Evolutionary conservation across 2,797 vertebrate species (phyloP).

Genomic region (Octomys mimax): DNA sequence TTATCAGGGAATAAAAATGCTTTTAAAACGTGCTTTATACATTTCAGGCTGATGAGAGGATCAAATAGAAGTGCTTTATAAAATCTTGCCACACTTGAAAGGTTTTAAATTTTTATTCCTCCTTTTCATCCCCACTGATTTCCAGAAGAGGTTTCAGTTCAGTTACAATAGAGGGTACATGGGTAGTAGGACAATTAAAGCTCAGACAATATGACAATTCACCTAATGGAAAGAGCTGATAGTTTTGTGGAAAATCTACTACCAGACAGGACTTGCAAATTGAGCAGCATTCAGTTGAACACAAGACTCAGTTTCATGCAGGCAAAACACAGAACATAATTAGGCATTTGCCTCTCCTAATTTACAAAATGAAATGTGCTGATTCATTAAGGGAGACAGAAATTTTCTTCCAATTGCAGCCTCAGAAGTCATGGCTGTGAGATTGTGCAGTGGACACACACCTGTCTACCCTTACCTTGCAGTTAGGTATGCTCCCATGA

Average conservation of each 20-base stretch:
- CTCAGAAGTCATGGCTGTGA: neutral
- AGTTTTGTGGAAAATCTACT: slow-evolving; percentile 43
- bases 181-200: neutral
- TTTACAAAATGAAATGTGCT: slow-evolving; percentile 2
- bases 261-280: no score
- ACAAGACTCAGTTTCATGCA: slow-evolving; percentile 42
- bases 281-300: neutral
- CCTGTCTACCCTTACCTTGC: neutral
- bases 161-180: neutral
- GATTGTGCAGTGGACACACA: neutral
- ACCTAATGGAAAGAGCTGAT: slow-evolving; percentile 38
- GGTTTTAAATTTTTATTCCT: slow-evolving; percentile 12
- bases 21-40: neutral
- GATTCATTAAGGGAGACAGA: neutral
- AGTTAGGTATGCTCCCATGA: neutral
- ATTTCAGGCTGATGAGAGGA: slow-evolving; percentile 16
- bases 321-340: slow-evolving; percentile 27
- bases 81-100: slow-evolving; percentile 13
- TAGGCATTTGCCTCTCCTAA: neutral
- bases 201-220: slow-evolving; percentile 45
- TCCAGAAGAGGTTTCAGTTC: slow-evolving; percentile 35
- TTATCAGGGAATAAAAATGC: slow-evolving; percentile 41
- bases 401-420: neutral
- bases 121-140: slow-evolving; percentile 51
- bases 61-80: slow-evolving; percentile 47